Base-by-base conservation (phyloP, 2,113 vertebrate species). In the Sander vitreus region DNA sequence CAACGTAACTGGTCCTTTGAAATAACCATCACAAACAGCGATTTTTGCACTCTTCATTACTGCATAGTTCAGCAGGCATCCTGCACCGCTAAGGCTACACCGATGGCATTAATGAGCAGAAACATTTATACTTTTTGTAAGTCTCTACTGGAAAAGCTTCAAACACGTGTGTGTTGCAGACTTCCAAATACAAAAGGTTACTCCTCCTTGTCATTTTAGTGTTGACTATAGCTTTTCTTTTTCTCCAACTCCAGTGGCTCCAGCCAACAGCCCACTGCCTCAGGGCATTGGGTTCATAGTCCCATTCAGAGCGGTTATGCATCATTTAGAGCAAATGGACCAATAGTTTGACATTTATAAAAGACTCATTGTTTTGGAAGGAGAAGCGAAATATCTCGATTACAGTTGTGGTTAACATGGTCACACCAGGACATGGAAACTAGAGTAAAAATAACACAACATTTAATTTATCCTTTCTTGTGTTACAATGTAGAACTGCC, bases 21-120 rank as follows among this genome's bases (percentile, higher is more conserved):
- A 69, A 69, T 1, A 60, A 47, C 21, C 65, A 39, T 74, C 47
- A 27, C 47, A 83, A 66, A 45, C 54, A 18, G 64, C 14, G 3
- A 19, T 1, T 70, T 58, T 69, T 43, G 66, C 77, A 57, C 67
- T 27, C 72, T 58, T 39, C 57, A 55, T 77, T 73, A 76, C 81
- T 87, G 84, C 89, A 90, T 88, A 89, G 89, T 79, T 91, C 84
- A 81, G 85, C 91, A 91, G 91, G 87, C 82, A 48, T 73, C 67
- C 81, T 33, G 73, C 85, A 14, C 77, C 86, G 88, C 84, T 87
- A 84, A 84, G 84, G 86, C 85, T 82, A 89, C 91, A 85, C 83
- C 76, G 65, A 80, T 21, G 54, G 63, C 33, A 12, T 53, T 62
- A 50, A 82, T 14, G 21, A 76, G 48, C 4, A 0, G 48, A 72